These are phyloP conservation scores for Macrotis lagotis DNA, from an alignment of 2,113 vertebrate species.

Conservation along the genomic window DNA sequence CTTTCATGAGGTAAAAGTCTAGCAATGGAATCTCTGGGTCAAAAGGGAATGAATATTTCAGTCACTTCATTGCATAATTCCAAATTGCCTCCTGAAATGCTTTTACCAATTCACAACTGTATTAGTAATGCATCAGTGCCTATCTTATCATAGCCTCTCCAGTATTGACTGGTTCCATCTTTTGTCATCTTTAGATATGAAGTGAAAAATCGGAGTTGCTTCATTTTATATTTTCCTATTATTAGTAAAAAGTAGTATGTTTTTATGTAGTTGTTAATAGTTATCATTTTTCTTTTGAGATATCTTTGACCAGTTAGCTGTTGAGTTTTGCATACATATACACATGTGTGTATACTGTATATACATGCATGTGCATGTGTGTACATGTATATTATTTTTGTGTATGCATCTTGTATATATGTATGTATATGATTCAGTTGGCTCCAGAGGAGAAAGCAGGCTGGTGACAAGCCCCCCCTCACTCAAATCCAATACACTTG, in stretches of 20 bases:
- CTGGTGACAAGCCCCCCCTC: too few species aligned
- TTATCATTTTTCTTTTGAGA: not conserved
- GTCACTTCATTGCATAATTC: not conserved
- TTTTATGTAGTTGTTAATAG: not conserved
- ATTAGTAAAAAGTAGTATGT: not conserved
- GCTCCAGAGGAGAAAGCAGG: too few species aligned
- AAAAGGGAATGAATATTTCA: not conserved
- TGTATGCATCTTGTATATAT: not conserved
- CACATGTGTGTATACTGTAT: not conserved
- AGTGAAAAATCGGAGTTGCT: not conserved
- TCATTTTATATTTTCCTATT: not conserved
- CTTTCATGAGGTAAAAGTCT: not conserved
- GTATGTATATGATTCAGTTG: too few species aligned
- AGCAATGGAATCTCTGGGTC: not conserved
- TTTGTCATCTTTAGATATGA: not conserved
- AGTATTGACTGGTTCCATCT: not conserved
- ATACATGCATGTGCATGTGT: not conserved
- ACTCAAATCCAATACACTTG: too few species aligned
- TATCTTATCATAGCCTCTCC: not conserved
- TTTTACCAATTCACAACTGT: not conserved
- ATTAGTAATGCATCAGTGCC: not conserved
- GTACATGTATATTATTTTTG: not conserved
- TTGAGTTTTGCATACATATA: not conserved
- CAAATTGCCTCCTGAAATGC: not conserved
- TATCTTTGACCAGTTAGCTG: not conserved